Evolutionary conservation across 2,113 vertebrate genomes (phyloP).

Genomic region (Crotalus viridis): DNA sequence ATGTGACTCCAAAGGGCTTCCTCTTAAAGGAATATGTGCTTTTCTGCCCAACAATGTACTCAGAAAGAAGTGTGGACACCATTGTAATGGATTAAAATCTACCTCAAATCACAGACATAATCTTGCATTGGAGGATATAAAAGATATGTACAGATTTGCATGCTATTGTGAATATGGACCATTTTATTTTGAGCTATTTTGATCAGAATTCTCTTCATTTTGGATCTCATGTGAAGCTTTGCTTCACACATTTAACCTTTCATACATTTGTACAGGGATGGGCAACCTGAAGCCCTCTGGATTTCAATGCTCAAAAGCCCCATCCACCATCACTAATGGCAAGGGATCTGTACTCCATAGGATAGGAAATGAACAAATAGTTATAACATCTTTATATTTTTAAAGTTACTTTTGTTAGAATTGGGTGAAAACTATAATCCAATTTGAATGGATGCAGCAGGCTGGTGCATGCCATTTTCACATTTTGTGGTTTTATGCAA

Average conservation of each 20-base stretch:
- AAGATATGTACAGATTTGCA: neutral
- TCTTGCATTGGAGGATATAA: neutral
- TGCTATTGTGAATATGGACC: neutral
- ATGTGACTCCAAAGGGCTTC: constrained; percentile 29
- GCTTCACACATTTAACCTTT: neutral
- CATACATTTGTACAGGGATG: neutral
- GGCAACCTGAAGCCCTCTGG: neutral
- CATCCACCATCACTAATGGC: neutral
- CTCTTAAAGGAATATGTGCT: constrained; percentile 14
- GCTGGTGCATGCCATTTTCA: neutral
- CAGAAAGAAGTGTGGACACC: neutral
- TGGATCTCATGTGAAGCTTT: neutral
- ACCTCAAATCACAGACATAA: neutral
- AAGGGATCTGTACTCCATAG: neutral
- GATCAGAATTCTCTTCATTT: neutral
- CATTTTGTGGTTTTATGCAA: neutral
- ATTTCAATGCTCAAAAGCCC: neutral
- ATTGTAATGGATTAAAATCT: neutral
- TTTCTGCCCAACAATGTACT: fast-evolving
- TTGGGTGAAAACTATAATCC: neutral
- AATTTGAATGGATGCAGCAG: neutral
- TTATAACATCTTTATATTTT: neutral
- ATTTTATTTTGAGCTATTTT: neutral
- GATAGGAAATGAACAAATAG: neutral
- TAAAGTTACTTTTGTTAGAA: neutral